Conservation (phyloP, 2,797 vertebrate genomes). For the Phalanger gymnotis region DNA sequence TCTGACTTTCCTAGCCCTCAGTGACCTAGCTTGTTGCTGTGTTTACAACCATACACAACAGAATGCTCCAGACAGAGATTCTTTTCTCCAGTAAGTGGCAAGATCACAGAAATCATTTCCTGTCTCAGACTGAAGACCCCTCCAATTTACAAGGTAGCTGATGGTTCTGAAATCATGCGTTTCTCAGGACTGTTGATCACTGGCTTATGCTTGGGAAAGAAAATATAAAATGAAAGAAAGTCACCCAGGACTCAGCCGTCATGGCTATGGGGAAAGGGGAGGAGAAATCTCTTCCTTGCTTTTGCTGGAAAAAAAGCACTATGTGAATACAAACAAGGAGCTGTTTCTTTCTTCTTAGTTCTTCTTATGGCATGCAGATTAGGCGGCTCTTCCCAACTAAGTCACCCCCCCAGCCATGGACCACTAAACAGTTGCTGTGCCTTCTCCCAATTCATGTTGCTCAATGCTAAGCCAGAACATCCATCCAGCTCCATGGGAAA, state of each 20-base stretch:
- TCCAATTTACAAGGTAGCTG: not conserved
- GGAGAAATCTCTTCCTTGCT: not conserved
- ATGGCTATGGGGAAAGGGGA: not conserved
- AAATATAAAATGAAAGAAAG: not conserved
- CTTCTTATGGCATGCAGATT: not conserved
- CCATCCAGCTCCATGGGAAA: not conserved
- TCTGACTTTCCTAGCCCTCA: not conserved
- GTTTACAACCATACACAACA: not conserved
- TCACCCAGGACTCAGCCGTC: not conserved
- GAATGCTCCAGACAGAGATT: not conserved
- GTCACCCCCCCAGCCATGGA: not conserved
- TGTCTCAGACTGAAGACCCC: not conserved
- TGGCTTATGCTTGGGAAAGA: not conserved
- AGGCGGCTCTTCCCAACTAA: not conserved
- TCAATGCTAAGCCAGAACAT: not conserved
- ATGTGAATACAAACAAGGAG: not conserved
- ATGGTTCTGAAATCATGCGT: not conserved
- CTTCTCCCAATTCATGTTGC: not conserved
- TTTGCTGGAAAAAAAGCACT: not conserved
- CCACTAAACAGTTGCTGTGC: not conserved
- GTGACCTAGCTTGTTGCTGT: not conserved
- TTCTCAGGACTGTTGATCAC: not conserved
- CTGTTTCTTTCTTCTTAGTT: not conserved
- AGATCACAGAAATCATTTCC: not conserved
- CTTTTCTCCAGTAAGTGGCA: not conserved